Conservation (phyloP, 1,140 invertebrate genomes). For the Homarus americanus region DNA sequence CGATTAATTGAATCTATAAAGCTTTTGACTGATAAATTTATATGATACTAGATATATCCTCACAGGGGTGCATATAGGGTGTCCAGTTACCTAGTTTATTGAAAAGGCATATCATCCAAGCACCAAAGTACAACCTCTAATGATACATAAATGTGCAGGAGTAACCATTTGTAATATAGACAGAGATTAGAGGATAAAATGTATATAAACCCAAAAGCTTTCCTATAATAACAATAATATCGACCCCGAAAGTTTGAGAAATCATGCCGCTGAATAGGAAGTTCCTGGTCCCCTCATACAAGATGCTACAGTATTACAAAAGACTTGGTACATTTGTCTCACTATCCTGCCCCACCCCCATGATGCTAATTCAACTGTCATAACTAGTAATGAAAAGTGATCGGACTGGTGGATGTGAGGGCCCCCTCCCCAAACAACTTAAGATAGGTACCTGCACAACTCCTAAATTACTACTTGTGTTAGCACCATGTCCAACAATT, state of each 20-base stretch:
- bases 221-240: background rate
- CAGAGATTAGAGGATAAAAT: background rate
- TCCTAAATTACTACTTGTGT: no score
- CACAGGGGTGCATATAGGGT: background rate
- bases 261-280: background rate
- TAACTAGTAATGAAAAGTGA: no score
- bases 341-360: background rate
- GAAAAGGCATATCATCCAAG: background rate
- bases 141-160: background rate
- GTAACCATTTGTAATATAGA: background rate
- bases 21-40: no score
- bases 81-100: slow-evolving; percentile 17
- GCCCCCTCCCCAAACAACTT: no score
- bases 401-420: no score
- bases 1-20: no score
- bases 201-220: background rate
- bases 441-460: no score
- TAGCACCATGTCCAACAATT: no score
- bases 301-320: background rate
- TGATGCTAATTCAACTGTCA: background rate
- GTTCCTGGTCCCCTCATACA: background rate
- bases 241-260: background rate
- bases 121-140: slow-evolving; percentile 3
- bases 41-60: background rate
- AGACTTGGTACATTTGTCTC: no score